Evolutionary conservation across 1,140 invertebrate genomes (phyloP).

Genomic region (Matsumurasca onukii): DNA sequence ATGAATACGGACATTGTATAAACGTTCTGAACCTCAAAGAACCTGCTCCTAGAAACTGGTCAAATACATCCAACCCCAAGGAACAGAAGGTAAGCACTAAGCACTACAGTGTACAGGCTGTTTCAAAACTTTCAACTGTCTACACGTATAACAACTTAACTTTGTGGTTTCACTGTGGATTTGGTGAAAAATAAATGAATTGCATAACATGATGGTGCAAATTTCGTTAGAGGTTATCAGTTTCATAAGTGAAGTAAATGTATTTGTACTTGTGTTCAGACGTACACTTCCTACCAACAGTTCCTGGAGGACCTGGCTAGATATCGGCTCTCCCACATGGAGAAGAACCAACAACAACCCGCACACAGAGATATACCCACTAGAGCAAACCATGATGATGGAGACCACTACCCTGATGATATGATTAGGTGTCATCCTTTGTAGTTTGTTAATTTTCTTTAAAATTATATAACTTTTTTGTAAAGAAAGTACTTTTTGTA

Average conservation of each 20-base stretch:
- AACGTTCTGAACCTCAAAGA: conserved; percentile 60
- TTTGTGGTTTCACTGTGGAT: neutral
- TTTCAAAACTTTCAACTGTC: neutral
- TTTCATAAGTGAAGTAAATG: neutral
- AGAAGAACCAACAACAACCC: too few species aligned
- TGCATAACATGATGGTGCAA: neutral
- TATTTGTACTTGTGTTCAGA: neutral
- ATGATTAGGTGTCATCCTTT: too few species aligned
- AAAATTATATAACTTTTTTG: too few species aligned
- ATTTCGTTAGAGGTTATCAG: neutral
- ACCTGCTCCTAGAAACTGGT: conserved; percentile 67
- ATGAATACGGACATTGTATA: conserved; percentile 67
- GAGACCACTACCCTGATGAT: too few species aligned
- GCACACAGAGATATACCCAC: too few species aligned
- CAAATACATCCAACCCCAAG: conserved; percentile 51
- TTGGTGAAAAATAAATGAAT: neutral
- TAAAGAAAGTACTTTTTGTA: too few species aligned
- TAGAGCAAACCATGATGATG: too few species aligned
- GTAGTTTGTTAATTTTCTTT: too few species aligned
- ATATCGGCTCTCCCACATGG: too few species aligned
- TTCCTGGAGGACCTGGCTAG: too few species aligned
- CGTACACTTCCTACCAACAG: too few species aligned
- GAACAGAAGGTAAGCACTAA: conserved; percentile 10
- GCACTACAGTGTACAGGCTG: too few species aligned
- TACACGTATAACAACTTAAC: neutral